Base-by-base conservation (phyloP, 2,113 vertebrate species). In the Saimiri boliviensis region DNA sequence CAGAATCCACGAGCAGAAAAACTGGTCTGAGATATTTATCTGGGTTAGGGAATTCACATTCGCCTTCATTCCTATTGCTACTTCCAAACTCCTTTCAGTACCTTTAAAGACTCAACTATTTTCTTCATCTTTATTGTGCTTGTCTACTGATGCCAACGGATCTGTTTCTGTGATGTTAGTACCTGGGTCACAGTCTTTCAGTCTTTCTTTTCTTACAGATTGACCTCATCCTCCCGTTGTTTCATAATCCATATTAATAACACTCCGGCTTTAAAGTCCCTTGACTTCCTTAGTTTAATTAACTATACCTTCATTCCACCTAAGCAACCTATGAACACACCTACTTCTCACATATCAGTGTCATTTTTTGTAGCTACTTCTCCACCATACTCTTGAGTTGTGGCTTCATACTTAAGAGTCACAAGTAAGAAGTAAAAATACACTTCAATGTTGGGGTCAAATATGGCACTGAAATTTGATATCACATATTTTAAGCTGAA, bases 331-430 rank as follows among this genome's bases (percentile, higher is more conserved):
- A 12, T 3, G 23, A 82, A n/a, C 17, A 83, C 10, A 20, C 1
- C 2, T 42, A 13, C 6, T 21, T 60, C 21, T 52, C 52, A 49
- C 12, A 37, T 1, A 3, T 8, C 20, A 6, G 1, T 20, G 10
- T 74, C 11, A 47, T 49, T 89, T 80, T 81, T 52, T 2, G 17
- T 20, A 80, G 35, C 30, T 84, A 19, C 25, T 88, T 74, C 66
- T 45, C 10, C 21, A 20, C 3, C 52, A 4, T 85, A 19, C 17
- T 86, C 54, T 76, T 87, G 58, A 87, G 14, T 35, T 86, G 27
- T 76, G 37, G 32, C 11, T 88, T 95, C 71, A 66, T 42, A 47
- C 77, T 84, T 37, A 90, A 73, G 58, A 92, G 30, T 91, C 42
- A 77, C 3, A 35, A 37, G 45, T 49, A 71, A 20, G 13, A 13